Percentiles rank a stretch among this genome's conserved stretches.
phyloP scores from a whole-genome alignment of 2,797 vertebrate species.

The Platalea minor region DNA sequence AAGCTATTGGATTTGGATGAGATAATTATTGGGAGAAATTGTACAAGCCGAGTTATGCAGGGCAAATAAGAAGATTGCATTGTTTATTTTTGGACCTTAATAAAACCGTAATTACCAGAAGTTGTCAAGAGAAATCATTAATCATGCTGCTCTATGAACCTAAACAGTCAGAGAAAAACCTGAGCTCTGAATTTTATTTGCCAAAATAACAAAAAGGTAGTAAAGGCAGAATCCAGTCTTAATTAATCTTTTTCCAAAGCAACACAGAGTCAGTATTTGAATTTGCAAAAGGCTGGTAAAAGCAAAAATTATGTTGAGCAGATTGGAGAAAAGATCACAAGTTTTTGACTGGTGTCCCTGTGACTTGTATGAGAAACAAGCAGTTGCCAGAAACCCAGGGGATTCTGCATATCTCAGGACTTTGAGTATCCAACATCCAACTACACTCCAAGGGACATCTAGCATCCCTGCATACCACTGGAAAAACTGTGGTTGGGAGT shows the following conservation, averaged over 20 bases:
- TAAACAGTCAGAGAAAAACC: neutral
- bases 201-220: neutral
- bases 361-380: neutral
- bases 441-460: neutral
- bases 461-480: neutral
- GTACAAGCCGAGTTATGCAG: neutral
- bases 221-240: neutral
- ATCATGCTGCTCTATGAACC: neutral
- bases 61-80: neutral
- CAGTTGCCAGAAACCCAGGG: neutral
- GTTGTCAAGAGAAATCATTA: constrained; percentile 1
- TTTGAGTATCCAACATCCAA: neutral
- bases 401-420: neutral
- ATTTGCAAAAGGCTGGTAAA: neutral
- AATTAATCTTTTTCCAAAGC: neutral
- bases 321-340: neutral
- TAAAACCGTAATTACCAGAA: constrained; percentile 23
- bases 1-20: constrained; percentile 3
- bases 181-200: constrained; percentile 6
- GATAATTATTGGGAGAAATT: constrained; percentile 1
- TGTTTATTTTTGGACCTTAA: constrained; percentile 19
- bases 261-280: neutral
- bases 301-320: neutral
- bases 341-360: neutral
- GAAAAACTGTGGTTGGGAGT: neutral